Percentiles rank a stretch among this genome's conserved stretches.
phyloP scores from a whole-genome alignment of 2,113 vertebrate genomes.

The Zapus hudsonius region DNA sequence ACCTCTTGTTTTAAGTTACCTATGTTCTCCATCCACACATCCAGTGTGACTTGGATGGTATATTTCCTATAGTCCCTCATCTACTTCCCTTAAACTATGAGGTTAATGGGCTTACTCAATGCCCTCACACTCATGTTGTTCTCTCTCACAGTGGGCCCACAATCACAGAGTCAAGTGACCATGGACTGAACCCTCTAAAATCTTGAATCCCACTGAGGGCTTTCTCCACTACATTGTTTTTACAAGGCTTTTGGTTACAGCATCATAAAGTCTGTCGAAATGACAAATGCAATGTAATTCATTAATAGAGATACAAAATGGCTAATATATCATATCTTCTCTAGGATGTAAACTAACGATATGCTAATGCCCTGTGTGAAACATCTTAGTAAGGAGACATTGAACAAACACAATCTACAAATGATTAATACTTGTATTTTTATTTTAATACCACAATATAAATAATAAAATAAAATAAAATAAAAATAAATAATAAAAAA shows the following conservation, averaged over 20 bases:
- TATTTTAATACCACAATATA: too few species aligned
- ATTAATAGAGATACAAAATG: neutral
- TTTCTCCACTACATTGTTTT: neutral
- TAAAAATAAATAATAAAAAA: too few species aligned
- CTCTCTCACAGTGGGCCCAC: neutral
- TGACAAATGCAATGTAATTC: rapidly evolving
- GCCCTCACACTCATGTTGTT: too few species aligned
- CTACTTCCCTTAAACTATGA: neutral
- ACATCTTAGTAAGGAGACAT: neutral
- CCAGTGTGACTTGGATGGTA: too few species aligned
- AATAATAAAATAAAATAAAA: too few species aligned
- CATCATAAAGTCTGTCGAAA: neutral
- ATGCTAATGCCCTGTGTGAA: neutral
- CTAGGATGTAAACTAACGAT: neutral
- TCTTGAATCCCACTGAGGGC: too few species aligned
- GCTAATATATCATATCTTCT: neutral
- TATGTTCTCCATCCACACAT: too few species aligned
- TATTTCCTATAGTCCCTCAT: too few species aligned
- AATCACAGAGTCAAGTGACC: too few species aligned
- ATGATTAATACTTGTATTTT: neutral
- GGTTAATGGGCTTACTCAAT: too few species aligned
- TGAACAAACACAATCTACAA: neutral
- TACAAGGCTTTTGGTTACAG: neutral
- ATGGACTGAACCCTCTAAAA: neutral
- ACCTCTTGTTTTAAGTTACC: too few species aligned